Base-by-base conservation (phyloP, 2,888 invertebrate genomes). In the Euplexia lucipara region DNA sequence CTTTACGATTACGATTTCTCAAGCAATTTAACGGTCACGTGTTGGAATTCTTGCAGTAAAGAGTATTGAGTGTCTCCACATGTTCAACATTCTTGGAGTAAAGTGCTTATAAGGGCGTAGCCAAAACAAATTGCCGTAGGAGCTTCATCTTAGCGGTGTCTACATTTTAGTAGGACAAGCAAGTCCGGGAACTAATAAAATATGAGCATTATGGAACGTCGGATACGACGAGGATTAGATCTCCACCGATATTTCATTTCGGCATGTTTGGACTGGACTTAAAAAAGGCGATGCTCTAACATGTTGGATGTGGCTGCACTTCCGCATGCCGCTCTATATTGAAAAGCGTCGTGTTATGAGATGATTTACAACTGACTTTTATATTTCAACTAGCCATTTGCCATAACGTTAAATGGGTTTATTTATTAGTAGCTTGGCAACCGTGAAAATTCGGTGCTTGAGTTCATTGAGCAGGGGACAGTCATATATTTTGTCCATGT, bases 201-300 rank as follows among this genome's bases (percentile, higher is more conserved):
- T 88, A 88, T 86, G 87, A 86, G 89, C 85, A 89, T 88, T 84
- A 86, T 78, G 79, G 68, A 82, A 79, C 77, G 86, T 83, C 85
- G 86, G 88, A 88, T 85, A 81, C 79, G 80, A 78, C 79, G 77
- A 75, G 79, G 85, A 86, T 88, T 90, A 85, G 78, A 67, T 70
- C 75, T 73, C 78, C 69, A 64, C 78, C 86, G 82, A 90, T 89
- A 89, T 92, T 92, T 91, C 89, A 92, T 89, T 88, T 89, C 84
- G 79, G 78, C 85, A 67, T 88, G 87, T 88, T 86, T 83, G 84
- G 83, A 75, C 75, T 87, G 81, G 85, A 81, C 85, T 87, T 88
- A 85, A 79, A 86, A 78, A 87, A 88, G 82, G 77, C 80, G 75
- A 73, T 81, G 79, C 79, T 84, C 82, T 78, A 85, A 86, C 77